Base-by-base conservation (phyloP, 2,113 vertebrate genomes). In the Cisticola juncidis region DNA sequence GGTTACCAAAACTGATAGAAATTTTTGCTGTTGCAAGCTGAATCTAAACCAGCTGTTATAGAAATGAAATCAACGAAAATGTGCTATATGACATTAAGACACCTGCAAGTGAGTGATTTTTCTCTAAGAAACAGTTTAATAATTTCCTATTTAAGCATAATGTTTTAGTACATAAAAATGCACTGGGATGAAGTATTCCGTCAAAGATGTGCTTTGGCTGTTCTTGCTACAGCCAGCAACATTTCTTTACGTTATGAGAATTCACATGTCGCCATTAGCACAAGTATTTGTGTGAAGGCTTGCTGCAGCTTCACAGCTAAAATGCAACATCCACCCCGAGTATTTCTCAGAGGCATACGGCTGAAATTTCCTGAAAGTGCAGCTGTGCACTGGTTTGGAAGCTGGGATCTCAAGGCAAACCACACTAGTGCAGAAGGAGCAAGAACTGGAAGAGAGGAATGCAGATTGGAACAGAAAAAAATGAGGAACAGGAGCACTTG, bases 1-100 rank as follows among this genome's bases (percentile, higher is more conserved):
- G n/a, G 13, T 51, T 70, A 45, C 29, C 0, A 0, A 51, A 57
- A 15, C 45, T 3, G 1, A 22, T 47, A 50, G 42, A 56, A 79
- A 31, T 54, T 81, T 92, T 86, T 84, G 29, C 23, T 2, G 0
- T n/a, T 62, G 35, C 38, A 58, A 16, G 12, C 81, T 72, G 66
- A n/a, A 50, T 45, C 29, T 56, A 68, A 86, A 35, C 9, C 11
- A 50, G 22, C 29, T 74, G 8, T 51, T 81, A 69, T 0, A 62
- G 44, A 61, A 51, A 9, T 45, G 11, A 58, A 62, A 78, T 58
- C 3, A 48, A 79, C 82, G 57, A 77, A 58, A 72, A 60, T 4
- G 2, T 76, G 9, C 25, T 74, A 44, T 79, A 29, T 60, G 36
- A 51, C 31, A 33, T 76, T 76, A 47, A 89, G 86, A 28, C 0